Evolutionary conservation across 2,113 vertebrate genomes (phyloP).

Genomic region (Anas platyrhynchos): DNA sequence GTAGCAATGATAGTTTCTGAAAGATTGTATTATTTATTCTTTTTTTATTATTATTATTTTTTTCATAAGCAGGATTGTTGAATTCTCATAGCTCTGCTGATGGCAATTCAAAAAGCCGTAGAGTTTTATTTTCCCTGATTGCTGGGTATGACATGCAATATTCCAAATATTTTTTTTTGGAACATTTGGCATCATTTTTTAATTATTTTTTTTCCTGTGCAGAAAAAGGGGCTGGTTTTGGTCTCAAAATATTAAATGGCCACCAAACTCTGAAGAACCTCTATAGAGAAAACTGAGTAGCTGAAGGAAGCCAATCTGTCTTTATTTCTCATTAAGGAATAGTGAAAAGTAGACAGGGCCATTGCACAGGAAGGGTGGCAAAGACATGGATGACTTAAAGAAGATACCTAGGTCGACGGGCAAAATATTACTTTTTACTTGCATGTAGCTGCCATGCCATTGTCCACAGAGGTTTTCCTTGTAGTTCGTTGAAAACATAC

Average conservation of each 20-base stretch:
- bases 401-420: not conserved
- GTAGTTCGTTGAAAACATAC: not conserved
- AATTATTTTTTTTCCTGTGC: not conserved
- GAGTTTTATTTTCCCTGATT: conserved; percentile 17
- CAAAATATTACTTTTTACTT: not conserved
- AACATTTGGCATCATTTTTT: no score
- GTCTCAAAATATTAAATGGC: conserved; percentile 12
- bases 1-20: conserved; percentile 74
- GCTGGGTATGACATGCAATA: not conserved
- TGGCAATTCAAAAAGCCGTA: conserved; percentile 45
- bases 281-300: not conserved
- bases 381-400: not conserved
- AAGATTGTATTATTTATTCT: conserved; percentile 57
- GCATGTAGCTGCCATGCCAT: not conserved
- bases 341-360: not conserved
- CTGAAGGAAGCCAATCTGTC: not conserved
- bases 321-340: not conserved
- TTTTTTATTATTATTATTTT: not conserved
- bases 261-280: conserved; percentile 65
- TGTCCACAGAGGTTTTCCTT: not conserved
- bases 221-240: conserved; percentile 14
- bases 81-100: conserved; percentile 54
- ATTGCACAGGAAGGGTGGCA: not conserved
- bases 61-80: conserved; percentile 73
- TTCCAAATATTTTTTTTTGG: not conserved